Evolutionary conservation across 2,888 invertebrate species (phyloP).

Genomic region (Vesta saturnalis): DNA sequence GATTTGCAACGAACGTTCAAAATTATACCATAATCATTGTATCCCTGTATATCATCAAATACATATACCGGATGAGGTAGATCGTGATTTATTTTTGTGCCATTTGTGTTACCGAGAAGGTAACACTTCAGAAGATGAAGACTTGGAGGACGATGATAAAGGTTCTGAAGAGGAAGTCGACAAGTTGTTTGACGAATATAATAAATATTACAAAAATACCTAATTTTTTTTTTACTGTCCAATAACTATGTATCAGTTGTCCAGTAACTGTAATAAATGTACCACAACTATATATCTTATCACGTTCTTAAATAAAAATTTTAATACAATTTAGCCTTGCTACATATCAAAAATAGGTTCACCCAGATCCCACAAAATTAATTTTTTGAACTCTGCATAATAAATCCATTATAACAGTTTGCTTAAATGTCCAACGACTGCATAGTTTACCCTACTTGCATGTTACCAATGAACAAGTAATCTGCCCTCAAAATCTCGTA

Average conservation of each 20-base stretch:
- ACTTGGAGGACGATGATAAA: neutral
- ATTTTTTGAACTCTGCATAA: neutral
- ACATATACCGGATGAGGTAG: no score
- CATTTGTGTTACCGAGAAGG: neutral
- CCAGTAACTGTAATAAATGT: neutral
- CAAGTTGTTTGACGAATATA: neutral
- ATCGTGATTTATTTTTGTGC: no score
- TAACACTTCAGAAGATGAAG: neutral
- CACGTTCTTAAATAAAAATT: neutral
- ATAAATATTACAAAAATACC: neutral
- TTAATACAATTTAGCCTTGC: neutral
- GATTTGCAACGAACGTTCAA: neutral
- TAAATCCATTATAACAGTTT: no score
- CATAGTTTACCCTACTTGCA: neutral
- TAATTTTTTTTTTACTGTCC: neutral
- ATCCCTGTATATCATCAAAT: neutral
- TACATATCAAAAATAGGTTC: neutral
- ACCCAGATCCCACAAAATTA: neutral
- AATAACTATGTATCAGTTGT: no score
- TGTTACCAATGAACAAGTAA: no score
- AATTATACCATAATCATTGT: neutral
- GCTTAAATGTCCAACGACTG: neutral
- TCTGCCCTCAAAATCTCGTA: no score
- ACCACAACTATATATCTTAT: neutral
- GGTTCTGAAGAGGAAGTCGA: no score